phyloP scores from a whole-genome alignment of 1,140 invertebrate genomes.

The Bombus waltoni region DNA sequence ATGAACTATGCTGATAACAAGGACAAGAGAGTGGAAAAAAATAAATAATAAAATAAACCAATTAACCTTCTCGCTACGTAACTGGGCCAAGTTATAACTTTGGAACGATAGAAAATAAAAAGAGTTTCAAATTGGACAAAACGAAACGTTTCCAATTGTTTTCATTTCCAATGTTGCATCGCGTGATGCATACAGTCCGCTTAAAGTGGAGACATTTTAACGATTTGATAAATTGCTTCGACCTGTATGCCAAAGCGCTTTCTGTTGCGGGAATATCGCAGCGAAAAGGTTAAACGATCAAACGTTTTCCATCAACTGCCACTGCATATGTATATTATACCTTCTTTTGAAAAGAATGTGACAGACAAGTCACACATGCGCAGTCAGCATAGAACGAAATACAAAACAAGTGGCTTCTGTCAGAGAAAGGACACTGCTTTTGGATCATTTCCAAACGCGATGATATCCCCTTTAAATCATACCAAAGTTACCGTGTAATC shows the following conservation, averaged over 20 bases:
- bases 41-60: background rate
- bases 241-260: background rate
- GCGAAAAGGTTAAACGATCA: background rate
- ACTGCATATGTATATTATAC: slow-evolving; percentile 63
- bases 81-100: background rate
- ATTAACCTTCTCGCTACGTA: background rate
- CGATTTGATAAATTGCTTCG: background rate
- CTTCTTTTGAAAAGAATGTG: slow-evolving; percentile 66
- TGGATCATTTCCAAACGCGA: slow-evolving; percentile 66
- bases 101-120: background rate
- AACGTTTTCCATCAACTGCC: background rate
- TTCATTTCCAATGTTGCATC: background rate
- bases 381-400: slow-evolving; percentile 59
- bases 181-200: background rate
- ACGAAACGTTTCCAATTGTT: too few relatives aligned
- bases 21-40: background rate
- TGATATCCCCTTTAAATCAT: slow-evolving; percentile 81
- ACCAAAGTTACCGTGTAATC: slow-evolving; percentile 79
- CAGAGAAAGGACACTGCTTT: slow-evolving; percentile 79
- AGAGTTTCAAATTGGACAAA: background rate
- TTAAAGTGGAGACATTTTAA: background rate
- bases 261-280: background rate
- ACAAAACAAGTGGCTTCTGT: slow-evolving; percentile 56
- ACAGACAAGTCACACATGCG: slow-evolving; percentile 63
- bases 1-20: background rate